phyloP scores from a whole-genome alignment of 1,140 invertebrate species.

The Lanistes nyassanus region DNA sequence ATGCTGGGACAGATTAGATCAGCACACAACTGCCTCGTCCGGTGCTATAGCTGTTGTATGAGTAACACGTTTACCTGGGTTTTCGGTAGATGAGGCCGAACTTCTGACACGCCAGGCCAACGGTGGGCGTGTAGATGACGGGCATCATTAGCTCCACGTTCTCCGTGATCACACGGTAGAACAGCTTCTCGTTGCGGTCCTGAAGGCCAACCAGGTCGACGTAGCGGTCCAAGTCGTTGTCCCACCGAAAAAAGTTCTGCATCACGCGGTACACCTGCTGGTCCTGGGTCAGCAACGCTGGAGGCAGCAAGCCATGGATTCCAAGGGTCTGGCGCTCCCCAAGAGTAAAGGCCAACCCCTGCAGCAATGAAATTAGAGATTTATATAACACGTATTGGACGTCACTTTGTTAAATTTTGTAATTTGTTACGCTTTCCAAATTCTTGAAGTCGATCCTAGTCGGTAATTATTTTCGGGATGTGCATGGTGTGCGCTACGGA shows the following conservation, averaged over 20 bases:
- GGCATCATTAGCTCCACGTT: conserved; percentile 97
- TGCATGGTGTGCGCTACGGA: too few species aligned
- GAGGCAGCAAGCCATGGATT: conserved; percentile 64
- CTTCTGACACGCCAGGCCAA: conserved; percentile 96
- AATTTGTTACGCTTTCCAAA: too few species aligned
- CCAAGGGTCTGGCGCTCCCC: conserved; percentile 63
- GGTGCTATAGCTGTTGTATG: too few species aligned
- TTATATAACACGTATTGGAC: too few species aligned
- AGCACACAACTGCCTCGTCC: neutral
- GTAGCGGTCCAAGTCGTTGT: conserved; percentile 60
- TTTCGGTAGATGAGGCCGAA: conserved; percentile 94
- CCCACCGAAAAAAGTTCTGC: conserved; percentile 59
- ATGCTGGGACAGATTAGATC: neutral
- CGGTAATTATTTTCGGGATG: too few species aligned
- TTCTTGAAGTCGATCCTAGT: too few species aligned
- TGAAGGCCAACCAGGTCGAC: conserved; percentile 59
- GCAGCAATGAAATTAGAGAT: too few species aligned
- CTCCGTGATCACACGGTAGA: conserved; percentile 92
- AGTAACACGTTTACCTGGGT: conserved; percentile 83
- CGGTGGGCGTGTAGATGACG: conserved; percentile 97
- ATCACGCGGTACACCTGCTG: conserved; percentile 57
- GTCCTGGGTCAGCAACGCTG: conserved; percentile 56
- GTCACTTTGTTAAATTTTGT: too few species aligned
- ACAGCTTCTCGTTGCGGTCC: conserved; percentile 73
- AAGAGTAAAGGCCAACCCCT: conserved; percentile 65